Evolutionary conservation across 2,888 invertebrate species (phyloP).

Genomic region (Baccha elongata): DNA sequence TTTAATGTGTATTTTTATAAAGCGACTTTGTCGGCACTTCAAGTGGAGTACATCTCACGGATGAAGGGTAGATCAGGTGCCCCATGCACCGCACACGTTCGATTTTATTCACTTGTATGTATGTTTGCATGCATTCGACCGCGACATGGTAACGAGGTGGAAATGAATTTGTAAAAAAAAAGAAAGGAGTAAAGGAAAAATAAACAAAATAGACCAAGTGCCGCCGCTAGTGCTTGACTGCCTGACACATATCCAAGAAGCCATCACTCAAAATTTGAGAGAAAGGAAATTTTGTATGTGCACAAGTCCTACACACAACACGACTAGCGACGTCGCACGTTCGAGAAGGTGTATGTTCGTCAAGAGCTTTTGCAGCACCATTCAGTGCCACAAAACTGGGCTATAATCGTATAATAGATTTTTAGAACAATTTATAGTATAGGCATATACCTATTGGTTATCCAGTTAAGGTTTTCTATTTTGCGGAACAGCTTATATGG

Average conservation of each 20-base stretch:
- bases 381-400: conserved; percentile 34
- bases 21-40: conserved; percentile 69
- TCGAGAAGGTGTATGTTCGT: conserved; percentile 4
- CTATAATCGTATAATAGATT: neutral
- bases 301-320: conserved; percentile 35
- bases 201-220: conserved; percentile 63
- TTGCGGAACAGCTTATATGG: conserved; percentile 11
- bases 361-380: conserved; percentile 6
- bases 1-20: conserved; percentile 60
- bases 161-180: conserved; percentile 9
- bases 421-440: conserved; percentile 9
- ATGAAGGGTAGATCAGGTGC: conserved; percentile 63
- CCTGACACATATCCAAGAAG: conserved; percentile 62
- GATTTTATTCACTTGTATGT: conserved; percentile 28
- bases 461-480: conserved; percentile 38
- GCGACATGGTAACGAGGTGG: conserved; percentile 48
- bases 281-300: conserved; percentile 18
- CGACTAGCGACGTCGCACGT: no score
- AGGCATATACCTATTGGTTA: conserved; percentile 39
- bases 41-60: conserved; percentile 48
- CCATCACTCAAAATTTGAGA: conserved; percentile 56
- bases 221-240: conserved; percentile 62
- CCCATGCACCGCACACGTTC: conserved; percentile 58
- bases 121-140: conserved; percentile 34
- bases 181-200: neutral